Evolutionary conservation across 2,113 vertebrate species (phyloP).

Genomic region (Bothrops jararaca): DNA sequence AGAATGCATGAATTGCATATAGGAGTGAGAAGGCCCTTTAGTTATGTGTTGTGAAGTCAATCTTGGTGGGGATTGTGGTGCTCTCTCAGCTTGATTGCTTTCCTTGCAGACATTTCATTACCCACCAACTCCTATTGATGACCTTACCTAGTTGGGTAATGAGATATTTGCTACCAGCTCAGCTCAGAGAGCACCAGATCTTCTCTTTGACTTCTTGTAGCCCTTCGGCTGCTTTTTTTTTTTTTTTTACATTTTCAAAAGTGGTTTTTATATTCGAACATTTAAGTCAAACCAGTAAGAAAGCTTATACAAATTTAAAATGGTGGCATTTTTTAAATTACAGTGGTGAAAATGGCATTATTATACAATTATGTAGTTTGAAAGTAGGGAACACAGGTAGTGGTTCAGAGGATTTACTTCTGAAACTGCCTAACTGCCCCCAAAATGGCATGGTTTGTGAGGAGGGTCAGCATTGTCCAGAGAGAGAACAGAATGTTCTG

Average conservation of each 20-base stretch:
- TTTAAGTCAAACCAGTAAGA: slow-evolving; percentile 36
- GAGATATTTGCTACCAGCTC: too few relatives aligned
- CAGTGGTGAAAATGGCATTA: slow-evolving; percentile 46
- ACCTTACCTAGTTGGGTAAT: too few relatives aligned
- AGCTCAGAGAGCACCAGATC: too few relatives aligned
- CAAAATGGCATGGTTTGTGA: neutral
- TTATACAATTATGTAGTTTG: slow-evolving; percentile 20
- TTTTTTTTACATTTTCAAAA: slow-evolving; percentile 29
- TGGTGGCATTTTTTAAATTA: slow-evolving; percentile 50
- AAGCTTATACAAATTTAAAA: slow-evolving; percentile 47
- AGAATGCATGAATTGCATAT: too few relatives aligned
- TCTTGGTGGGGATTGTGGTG: too few relatives aligned
- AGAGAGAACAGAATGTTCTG: neutral
- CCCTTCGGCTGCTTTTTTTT: neutral
- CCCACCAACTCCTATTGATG: too few relatives aligned
- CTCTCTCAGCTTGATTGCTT: too few relatives aligned
- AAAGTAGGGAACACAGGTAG: neutral
- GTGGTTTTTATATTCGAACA: slow-evolving; percentile 39
- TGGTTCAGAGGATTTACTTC: neutral
- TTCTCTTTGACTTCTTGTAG: neutral
- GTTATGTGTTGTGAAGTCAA: too few relatives aligned
- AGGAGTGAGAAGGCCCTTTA: too few relatives aligned
- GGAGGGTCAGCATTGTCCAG: neutral
- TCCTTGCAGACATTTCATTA: too few relatives aligned
- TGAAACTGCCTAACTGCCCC: neutral